phyloP scores from a whole-genome alignment of 64 coral and sea anemone genomes.

The Dendrophyllia cribrosa region DNA sequence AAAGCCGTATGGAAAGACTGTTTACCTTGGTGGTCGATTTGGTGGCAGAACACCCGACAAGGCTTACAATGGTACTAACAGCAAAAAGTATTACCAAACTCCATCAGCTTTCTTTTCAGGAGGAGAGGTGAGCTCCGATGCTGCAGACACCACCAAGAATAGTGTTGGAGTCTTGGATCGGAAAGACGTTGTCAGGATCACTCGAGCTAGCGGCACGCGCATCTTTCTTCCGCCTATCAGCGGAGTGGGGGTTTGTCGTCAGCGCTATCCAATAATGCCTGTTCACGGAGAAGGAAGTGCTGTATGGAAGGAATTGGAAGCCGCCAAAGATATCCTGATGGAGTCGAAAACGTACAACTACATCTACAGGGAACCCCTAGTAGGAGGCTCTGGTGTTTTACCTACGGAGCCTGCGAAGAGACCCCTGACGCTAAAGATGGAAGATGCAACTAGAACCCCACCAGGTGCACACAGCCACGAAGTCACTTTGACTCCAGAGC shows the following conservation, averaged over 20 bases:
- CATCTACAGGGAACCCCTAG: conserved; percentile 31
- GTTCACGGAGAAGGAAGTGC: conserved; percentile 78
- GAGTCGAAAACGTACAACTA: conserved; percentile 57
- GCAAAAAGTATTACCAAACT: conserved; percentile 81
- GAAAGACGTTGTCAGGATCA: conserved; percentile 12
- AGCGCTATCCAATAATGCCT: conserved; percentile 80
- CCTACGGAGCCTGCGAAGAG: neutral
- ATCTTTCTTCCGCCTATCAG: conserved; percentile 68
- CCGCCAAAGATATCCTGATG: conserved; percentile 60
- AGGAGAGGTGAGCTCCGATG: conserved; percentile 63
- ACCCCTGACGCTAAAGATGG: conserved; percentile 10
- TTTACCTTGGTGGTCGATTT: conserved; percentile 62
- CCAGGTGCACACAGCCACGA: conserved; percentile 55
- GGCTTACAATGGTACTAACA: conserved; percentile 90
- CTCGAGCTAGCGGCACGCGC: conserved; percentile 64
- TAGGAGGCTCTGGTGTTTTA: neutral
- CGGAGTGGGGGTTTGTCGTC: conserved; percentile 54
- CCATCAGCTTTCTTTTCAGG: conserved; percentile 85
- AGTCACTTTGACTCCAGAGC: conserved; percentile 35
- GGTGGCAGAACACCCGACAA: conserved; percentile 59
- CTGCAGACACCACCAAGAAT: conserved; percentile 85
- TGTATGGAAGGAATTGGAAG: conserved; percentile 82
- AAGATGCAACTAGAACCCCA: neutral
- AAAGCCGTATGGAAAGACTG: conserved; percentile 27
- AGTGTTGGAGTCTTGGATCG: conserved; percentile 87